These are phyloP conservation scores for Platanista minor DNA, from an alignment of 2,113 vertebrate genomes.

Conservation along the genomic window DNA sequence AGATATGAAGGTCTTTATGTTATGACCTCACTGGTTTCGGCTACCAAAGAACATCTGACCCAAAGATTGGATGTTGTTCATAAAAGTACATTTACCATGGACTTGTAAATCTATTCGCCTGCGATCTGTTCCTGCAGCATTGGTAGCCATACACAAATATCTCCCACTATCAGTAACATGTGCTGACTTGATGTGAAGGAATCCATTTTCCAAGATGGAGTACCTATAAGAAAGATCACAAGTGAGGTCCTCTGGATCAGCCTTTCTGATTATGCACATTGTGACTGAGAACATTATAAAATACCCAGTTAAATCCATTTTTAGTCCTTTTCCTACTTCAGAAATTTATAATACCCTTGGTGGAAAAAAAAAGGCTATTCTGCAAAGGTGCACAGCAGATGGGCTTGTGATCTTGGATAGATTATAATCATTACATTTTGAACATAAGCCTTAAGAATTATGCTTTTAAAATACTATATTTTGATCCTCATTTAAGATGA, in stretches of 20 bases:
- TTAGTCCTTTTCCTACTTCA: background rate
- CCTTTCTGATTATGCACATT: background rate
- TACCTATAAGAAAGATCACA: constrained; percentile 82
- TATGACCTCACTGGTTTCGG: background rate
- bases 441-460: background rate
- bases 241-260: background rate
- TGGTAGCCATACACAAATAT: constrained; percentile 95
- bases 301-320: background rate
- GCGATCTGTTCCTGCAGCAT: constrained; percentile 89
- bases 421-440: background rate
- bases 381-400: background rate
- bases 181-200: constrained; percentile 86
- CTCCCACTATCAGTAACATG: constrained; percentile 89
- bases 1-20: background rate
- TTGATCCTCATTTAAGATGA: background rate
- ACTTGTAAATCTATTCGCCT: constrained; percentile 90
- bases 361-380: background rate
- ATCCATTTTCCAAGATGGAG: constrained; percentile 85
- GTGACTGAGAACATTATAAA: accelerated
- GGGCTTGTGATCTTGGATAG: background rate
- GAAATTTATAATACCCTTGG: background rate
- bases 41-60: background rate
- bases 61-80: background rate
- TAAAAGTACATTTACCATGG: constrained; percentile 81
- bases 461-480: background rate